phyloP scores from a whole-genome alignment of 2,888 invertebrate genomes.

The Apotomis capreana region DNA sequence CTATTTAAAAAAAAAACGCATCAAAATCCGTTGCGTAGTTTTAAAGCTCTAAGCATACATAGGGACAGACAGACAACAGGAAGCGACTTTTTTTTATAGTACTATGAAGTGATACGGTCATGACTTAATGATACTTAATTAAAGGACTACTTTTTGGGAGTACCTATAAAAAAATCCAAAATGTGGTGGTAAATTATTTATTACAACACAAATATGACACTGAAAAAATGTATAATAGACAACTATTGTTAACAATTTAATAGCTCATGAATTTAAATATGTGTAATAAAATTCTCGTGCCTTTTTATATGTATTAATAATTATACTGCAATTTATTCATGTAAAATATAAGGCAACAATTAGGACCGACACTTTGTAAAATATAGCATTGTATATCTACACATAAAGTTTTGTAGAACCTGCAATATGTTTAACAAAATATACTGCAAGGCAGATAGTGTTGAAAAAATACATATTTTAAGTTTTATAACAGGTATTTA shows the following conservation, averaged over 20 bases:
- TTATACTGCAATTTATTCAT: conserved; percentile 11
- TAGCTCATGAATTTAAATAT: conserved; percentile 16
- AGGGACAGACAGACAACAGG: too few relatives aligned
- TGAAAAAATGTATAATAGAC: conserved; percentile 23
- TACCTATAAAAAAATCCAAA: conserved; percentile 10
- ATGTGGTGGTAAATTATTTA: conserved; percentile 30
- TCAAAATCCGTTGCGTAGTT: too few relatives aligned
- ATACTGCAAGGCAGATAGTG: conserved; percentile 57
- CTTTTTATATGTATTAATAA: conserved; percentile 6
- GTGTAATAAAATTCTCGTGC: conserved; percentile 17
- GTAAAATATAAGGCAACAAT: conserved; percentile 24
- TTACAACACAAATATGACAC: conserved; percentile 39
- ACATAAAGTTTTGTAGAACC: conserved; percentile 40
- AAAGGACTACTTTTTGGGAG: too few relatives aligned
- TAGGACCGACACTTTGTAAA: conserved; percentile 15
- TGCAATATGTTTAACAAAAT: conserved; percentile 49
- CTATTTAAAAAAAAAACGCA: too few relatives aligned
- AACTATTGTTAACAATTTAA: conserved; percentile 22
- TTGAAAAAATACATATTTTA: conserved; percentile 43
- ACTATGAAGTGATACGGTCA: too few relatives aligned
- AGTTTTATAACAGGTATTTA: conserved; percentile 29
- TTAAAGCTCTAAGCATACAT: too few relatives aligned
- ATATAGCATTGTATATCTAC: conserved; percentile 12
- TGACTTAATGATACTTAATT: too few relatives aligned
- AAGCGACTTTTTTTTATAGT: too few relatives aligned